Percentiles rank a stretch among this genome's conserved stretches.
Evolutionary conservation across 2,797 vertebrate genomes (phyloP).

Genomic region (Neosalanx taihuensis): DNA sequence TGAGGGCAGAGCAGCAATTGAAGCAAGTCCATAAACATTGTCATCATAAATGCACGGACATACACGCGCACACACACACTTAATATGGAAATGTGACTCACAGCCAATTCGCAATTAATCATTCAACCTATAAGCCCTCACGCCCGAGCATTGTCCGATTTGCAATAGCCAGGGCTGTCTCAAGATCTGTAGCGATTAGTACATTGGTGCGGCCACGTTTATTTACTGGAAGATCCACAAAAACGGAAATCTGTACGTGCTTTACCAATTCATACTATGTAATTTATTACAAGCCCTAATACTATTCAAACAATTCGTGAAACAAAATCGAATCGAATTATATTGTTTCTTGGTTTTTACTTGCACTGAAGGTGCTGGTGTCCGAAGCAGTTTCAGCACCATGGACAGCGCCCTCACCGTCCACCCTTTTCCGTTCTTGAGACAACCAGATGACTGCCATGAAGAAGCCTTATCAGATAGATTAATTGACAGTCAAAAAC

Average conservation of each 20-base stretch:
- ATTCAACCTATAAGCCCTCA: slow-evolving; percentile 38
- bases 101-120: slow-evolving; percentile 44
- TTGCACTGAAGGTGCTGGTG: not conserved
- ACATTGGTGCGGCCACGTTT: not conserved
- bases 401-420: slow-evolving; percentile 44
- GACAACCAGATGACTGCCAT: not conserved
- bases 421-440: not conserved
- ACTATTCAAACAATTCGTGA: too few species aligned
- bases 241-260: too few species aligned
- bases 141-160: not conserved
- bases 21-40: not conserved
- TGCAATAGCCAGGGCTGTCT: slow-evolving; percentile 41
- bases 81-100: slow-evolving; percentile 60
- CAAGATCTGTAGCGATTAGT: slow-evolving; percentile 15
- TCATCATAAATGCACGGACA: slow-evolving; percentile 16
- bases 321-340: not conserved
- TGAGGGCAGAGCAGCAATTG: slow-evolving; percentile 28
- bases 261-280: not conserved
- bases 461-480: too few species aligned
- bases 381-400: slow-evolving; percentile 49
- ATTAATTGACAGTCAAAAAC: not conserved
- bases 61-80: not conserved
- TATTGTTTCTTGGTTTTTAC: not conserved
- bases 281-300: too few species aligned
- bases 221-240: slow-evolving; percentile 11